These are phyloP conservation scores for Drosophila kikkawai DNA, from an alignment of 1,140 invertebrate species.

Conservation along the genomic window DNA sequence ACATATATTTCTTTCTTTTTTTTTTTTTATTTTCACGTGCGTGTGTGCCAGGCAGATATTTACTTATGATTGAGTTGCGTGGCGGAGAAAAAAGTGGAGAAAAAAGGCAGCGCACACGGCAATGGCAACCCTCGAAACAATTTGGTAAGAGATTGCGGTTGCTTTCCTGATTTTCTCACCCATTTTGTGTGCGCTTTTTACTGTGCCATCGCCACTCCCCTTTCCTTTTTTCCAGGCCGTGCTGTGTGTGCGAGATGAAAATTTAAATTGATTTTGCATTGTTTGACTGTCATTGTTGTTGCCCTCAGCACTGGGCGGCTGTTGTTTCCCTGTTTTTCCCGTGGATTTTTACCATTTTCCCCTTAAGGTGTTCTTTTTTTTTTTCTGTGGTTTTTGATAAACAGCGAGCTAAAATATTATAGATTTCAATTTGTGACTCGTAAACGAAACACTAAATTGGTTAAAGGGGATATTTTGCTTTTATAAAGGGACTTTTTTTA, in stretches of 20 bases:
- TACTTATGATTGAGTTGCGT: conserved; percentile 82
- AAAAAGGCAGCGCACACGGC: conserved; percentile 11
- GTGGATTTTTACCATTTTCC: conserved; percentile 29
- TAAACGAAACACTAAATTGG: conserved; percentile 31
- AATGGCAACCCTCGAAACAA: conserved; percentile 63
- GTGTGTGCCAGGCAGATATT: conserved; percentile 65
- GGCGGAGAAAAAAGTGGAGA: conserved; percentile 34
- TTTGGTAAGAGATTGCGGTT: conserved; percentile 82
- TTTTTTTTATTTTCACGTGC: conserved; percentile 61
- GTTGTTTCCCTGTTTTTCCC: conserved; percentile 24
- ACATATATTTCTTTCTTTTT: conserved; percentile 9
- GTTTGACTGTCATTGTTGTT: conserved; percentile 80
- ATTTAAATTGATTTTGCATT: conserved; percentile 83
- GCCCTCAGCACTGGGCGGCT: conserved; percentile 17
- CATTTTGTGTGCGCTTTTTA: conserved; percentile 59
- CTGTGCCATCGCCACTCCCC: background rate
- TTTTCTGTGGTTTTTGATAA: conserved; percentile 21
- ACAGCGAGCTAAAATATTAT: conserved; percentile 43
- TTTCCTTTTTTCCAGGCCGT: conserved; percentile 1
- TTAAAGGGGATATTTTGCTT: background rate
- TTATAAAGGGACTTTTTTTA: no score
- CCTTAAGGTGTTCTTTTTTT: conserved; percentile 1
- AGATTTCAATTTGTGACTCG: conserved; percentile 69
- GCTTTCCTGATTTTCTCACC: conserved; percentile 82
- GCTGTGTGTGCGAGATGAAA: conserved; percentile 68